Evolutionary conservation across 2,888 invertebrate genomes (phyloP).

Genomic region (Drosophila ustulata): DNA sequence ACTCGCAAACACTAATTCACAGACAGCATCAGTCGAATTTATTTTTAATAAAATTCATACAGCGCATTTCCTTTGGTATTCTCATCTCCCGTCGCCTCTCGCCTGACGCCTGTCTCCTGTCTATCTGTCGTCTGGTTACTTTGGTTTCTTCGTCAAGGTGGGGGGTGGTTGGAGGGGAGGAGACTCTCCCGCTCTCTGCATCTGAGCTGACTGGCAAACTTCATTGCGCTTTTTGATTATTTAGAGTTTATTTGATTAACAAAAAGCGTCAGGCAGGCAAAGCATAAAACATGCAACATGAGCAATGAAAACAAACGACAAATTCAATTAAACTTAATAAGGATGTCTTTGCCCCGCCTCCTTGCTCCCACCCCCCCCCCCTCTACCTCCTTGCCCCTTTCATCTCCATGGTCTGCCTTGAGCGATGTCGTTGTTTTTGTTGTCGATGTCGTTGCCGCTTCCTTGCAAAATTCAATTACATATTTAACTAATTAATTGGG

Average conservation of each 20-base stretch:
- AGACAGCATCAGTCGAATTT: slow-evolving; percentile 19
- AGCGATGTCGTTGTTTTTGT: slow-evolving; percentile 16
- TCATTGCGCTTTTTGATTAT: slow-evolving; percentile 63
- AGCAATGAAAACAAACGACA: slow-evolving; percentile 62
- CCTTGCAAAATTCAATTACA: slow-evolving; percentile 67
- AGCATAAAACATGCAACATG: slow-evolving; percentile 46
- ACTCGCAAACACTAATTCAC: not conserved
- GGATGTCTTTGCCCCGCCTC: slow-evolving; percentile 54
- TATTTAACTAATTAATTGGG: slow-evolving; percentile 74
- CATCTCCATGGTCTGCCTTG: slow-evolving; percentile 3
- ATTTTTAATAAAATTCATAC: slow-evolving; percentile 54
- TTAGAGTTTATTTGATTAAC: slow-evolving; percentile 65
- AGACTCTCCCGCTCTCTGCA: not conserved
- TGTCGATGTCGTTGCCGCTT: slow-evolving; percentile 51
- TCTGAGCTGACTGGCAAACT: slow-evolving; percentile 39
- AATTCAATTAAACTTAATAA: slow-evolving; percentile 78
- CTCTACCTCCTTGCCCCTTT: not conserved
- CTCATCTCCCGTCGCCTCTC: not conserved
- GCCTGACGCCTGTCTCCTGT: not conserved
- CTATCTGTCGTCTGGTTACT: slow-evolving; percentile 19
- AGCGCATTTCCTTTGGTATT: slow-evolving; percentile 48
- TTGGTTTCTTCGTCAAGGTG: slow-evolving; percentile 10
- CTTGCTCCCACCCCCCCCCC: not conserved
- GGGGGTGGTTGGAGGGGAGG: no score
- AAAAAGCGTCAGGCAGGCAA: slow-evolving; percentile 38